A percentile compares a stretch with the other conserved stretches of the same genome.
Conservation (phyloP, 2,888 invertebrate genomes). For the Peribatodes rhomboidaria region DNA sequence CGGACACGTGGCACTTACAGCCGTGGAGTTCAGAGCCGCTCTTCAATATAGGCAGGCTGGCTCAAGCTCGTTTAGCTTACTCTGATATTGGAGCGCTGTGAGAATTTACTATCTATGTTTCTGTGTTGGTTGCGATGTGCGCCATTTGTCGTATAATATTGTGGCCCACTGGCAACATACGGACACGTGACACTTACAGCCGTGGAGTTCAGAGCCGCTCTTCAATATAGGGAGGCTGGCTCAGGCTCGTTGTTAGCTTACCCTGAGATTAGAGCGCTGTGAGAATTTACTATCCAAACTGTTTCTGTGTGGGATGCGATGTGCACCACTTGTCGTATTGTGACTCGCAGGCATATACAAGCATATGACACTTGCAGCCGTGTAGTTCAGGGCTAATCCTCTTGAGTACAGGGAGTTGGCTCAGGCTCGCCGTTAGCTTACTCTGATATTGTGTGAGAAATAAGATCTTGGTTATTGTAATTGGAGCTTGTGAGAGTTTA, state of each 20-base stretch:
- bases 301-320: no score
- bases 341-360: conserved; percentile 92
- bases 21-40: conserved; percentile 97
- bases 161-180: no score
- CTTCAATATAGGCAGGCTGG: conserved; percentile 95
- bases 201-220: no score
- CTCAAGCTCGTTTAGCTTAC: conserved; percentile 94
- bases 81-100: conserved; percentile 95
- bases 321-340: conserved; percentile 96
- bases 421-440: conserved; percentile 95
- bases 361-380: conserved; percentile 94
- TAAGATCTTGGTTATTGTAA: no score
- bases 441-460: conserved; percentile 83
- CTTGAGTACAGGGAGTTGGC: conserved; percentile 95
- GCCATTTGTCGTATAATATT: no score
- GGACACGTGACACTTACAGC: no score
- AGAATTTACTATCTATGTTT: conserved; percentile 40
- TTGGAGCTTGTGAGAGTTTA: not conserved
- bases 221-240: no score
- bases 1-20: conserved; percentile 94
- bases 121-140: no score
- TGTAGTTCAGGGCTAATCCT: conserved; percentile 98
- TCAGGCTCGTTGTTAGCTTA: no score
- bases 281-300: no score
- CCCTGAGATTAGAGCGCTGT: no score